Percentiles rank a stretch among this genome's conserved stretches.
Evolutionary conservation across 2,888 invertebrate genomes (phyloP).

Genomic region (Andrena bucephala): DNA sequence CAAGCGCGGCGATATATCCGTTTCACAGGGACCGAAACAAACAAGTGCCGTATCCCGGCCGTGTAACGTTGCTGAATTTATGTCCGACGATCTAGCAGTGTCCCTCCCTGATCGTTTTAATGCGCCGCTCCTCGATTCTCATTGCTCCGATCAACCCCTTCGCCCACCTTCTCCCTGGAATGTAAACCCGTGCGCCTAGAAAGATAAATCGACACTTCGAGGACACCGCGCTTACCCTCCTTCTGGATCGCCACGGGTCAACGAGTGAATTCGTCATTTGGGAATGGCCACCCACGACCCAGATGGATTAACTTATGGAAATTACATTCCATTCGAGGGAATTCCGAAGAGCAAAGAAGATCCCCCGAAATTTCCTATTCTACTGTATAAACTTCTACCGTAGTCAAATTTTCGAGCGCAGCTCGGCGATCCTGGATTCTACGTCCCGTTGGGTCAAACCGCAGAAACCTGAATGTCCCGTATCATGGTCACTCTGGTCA

Average conservation of each 20-base stretch:
- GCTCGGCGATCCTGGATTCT: neutral
- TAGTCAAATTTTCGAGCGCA: neutral
- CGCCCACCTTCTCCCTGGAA: neutral
- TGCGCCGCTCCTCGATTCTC: constrained; percentile 45
- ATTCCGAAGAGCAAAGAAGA: no score
- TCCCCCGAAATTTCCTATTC: neutral
- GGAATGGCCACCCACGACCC: no score
- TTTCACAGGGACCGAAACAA: constrained; percentile 55
- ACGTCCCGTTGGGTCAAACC: constrained; percentile 17
- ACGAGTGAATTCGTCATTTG: no score
- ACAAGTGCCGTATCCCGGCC: constrained; percentile 60
- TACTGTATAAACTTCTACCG: neutral
- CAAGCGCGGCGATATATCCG: constrained; percentile 56
- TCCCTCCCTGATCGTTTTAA: constrained; percentile 45
- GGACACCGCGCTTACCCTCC: no score
- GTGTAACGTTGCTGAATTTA: constrained; percentile 60
- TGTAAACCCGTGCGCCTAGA: neutral
- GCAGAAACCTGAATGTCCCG: constrained; percentile 1
- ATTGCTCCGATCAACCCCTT: constrained; percentile 50
- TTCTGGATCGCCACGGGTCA: no score
- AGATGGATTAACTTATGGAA: no score
- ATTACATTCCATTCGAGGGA: no score
- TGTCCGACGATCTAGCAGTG: constrained; percentile 34
- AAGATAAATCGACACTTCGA: neutral
- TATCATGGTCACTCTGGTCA: constrained; percentile 26